These are phyloP conservation scores for Prietella phreatophila DNA, from an alignment of 2,113 vertebrate genomes.

Conservation along the genomic window DNA sequence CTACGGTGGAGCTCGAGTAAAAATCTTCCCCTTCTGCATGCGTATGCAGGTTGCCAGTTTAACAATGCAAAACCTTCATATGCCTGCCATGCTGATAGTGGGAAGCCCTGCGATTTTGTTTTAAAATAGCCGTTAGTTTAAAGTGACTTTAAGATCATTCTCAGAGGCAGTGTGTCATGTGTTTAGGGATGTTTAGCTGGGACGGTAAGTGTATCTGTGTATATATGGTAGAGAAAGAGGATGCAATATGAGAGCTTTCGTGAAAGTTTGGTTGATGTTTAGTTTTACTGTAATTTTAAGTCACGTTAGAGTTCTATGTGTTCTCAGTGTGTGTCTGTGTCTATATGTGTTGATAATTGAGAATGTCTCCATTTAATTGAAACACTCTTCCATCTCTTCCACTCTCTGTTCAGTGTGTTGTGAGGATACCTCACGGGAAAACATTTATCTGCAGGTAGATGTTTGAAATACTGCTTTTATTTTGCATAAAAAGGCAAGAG, in stretches of 20 bases:
- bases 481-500: conserved; percentile 59
- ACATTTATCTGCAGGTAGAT: conserved; percentile 70
- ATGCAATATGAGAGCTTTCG: background rate
- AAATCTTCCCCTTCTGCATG: conserved; percentile 53
- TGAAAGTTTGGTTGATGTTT: background rate
- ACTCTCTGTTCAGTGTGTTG: conserved; percentile 13
- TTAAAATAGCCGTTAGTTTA: conserved; percentile 26
- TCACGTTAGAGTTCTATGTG: background rate
- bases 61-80: conserved; percentile 65
- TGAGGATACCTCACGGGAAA: conserved; percentile 62
- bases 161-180: background rate
- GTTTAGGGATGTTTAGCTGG: background rate
- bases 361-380: conserved; percentile 6
- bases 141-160: conserved; percentile 8
- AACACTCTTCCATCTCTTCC: background rate
- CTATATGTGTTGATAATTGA: conserved; percentile 27
- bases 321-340: conserved; percentile 31
- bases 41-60: conserved; percentile 66
- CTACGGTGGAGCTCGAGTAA: conserved; percentile 66
- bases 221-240: background rate
- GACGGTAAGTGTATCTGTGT: background rate
- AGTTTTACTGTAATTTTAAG: background rate
- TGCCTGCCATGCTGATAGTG: conserved; percentile 53
- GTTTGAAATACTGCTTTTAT: conserved; percentile 68
- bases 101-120: conserved; percentile 50